Evolutionary conservation across 2,113 vertebrate species (phyloP).

Genomic region (Hydropotes inermis): DNA sequence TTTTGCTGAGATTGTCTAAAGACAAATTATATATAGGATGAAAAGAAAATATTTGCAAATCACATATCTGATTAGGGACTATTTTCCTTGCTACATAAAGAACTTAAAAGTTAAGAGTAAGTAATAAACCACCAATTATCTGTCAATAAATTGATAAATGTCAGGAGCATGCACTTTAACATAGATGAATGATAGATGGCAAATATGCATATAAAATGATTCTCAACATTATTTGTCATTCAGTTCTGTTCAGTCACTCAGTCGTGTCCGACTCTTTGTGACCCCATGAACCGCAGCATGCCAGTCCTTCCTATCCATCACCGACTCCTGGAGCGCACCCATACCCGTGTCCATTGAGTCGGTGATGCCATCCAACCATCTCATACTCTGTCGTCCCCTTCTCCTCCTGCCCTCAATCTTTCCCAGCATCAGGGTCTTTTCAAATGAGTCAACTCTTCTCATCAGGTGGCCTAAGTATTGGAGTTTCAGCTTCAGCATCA

Average conservation of each 20-base stretch:
- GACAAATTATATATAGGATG: neutral
- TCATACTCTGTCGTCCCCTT: too few species aligned
- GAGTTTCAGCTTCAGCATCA: too few species aligned
- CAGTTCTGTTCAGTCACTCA: neutral
- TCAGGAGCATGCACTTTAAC: neutral
- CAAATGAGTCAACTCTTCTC: too few species aligned
- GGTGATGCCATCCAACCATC: too few species aligned
- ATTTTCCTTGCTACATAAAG: neutral
- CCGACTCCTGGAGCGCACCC: too few species aligned
- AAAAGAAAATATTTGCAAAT: neutral
- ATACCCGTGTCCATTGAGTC: too few species aligned
- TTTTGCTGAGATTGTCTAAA: neutral
- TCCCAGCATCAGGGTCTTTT: too few species aligned
- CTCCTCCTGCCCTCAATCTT: too few species aligned
- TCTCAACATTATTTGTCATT: neutral
- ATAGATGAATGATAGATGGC: neutral
- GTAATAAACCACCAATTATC: neutral
- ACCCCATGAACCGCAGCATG: accelerated
- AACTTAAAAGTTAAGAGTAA: neutral
- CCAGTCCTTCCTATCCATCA: too few species aligned
- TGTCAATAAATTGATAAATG: neutral
- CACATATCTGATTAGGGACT: neutral
- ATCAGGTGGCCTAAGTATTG: too few species aligned
- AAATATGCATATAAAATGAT: neutral
- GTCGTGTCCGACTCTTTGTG: neutral